Percentiles rank a stretch among this genome's conserved stretches.
These are phyloP conservation scores for Psophia crepitans DNA, from an alignment of 2,113 vertebrate genomes.

Conservation along the genomic window DNA sequence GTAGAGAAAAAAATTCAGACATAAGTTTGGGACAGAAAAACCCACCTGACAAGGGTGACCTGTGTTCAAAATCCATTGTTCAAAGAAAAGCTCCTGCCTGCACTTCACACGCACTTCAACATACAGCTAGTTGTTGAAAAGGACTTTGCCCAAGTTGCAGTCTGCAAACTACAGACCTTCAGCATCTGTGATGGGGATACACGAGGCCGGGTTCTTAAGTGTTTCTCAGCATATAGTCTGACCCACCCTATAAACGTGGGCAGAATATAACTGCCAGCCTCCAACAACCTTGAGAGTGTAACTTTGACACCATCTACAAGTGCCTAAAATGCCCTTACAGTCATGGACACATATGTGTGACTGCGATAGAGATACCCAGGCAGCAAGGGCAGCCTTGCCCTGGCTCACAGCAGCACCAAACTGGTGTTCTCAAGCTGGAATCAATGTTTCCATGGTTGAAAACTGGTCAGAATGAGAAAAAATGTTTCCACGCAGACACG, in stretches of 20 bases:
- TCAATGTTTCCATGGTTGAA: background rate
- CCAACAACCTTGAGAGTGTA: background rate
- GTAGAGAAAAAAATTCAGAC: background rate
- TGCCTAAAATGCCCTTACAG: background rate
- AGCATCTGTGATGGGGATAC: background rate
- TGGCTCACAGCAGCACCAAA: background rate
- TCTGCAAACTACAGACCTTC: background rate
- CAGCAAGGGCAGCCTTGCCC: background rate
- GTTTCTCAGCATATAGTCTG: background rate
- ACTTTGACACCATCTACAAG: background rate
- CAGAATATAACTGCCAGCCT: background rate
- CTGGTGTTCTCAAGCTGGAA: background rate
- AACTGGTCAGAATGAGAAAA: background rate
- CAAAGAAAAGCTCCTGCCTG: background rate
- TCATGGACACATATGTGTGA: rapidly evolving
- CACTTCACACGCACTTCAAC: too few species aligned
- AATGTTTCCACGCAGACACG: background rate
- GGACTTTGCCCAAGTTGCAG: background rate
- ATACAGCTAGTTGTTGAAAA: background rate
- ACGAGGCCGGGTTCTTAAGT: background rate
- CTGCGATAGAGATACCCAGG: rapidly evolving
- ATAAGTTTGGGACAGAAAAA: background rate
- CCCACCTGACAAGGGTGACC: background rate
- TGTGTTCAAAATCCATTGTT: background rate
- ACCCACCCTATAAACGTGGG: background rate